Conservation (phyloP, 2,888 invertebrate genomes). For the Agrochola circellaris region DNA sequence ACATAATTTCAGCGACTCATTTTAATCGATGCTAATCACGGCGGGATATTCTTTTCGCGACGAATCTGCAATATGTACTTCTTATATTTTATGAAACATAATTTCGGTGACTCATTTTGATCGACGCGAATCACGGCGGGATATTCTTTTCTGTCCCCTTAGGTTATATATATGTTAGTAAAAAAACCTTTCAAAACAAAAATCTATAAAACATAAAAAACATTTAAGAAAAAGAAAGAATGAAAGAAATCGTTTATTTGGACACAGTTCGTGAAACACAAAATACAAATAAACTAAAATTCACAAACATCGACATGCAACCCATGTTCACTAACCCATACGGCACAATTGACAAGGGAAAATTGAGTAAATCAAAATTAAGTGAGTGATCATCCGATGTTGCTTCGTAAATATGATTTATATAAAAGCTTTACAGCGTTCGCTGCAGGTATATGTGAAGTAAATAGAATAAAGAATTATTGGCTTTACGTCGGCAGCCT, state of each 20-base stretch:
- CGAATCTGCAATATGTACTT: background rate
- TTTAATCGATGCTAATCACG: background rate
- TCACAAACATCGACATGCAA: background rate
- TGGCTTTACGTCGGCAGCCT: slow-evolving; percentile 63
- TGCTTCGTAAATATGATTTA: slow-evolving; percentile 71
- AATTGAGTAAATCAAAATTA: slow-evolving; percentile 65
- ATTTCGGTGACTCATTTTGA: background rate
- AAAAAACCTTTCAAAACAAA: background rate
- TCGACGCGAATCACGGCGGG: too few species aligned
- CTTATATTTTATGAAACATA: background rate
- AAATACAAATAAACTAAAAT: too few species aligned
- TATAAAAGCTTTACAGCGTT: slow-evolving; percentile 66
- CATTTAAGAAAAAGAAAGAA: too few species aligned
- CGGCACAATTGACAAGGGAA: slow-evolving; percentile 43
- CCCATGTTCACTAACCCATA: slow-evolving; percentile 32
- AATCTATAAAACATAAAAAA: background rate
- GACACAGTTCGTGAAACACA: too few species aligned
- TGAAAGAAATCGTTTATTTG: too few species aligned
- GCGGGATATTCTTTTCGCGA: background rate
- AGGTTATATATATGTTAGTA: background rate
- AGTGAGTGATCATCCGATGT: slow-evolving; percentile 62
- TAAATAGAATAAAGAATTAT: slow-evolving; percentile 72
- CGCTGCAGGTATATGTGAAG: slow-evolving; percentile 66
- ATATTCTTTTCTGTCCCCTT: background rate
- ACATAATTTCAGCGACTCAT: background rate